Evolutionary conservation across 2,888 invertebrate species (phyloP), one percentile per base, ranked within the genome.

Genomic region (Hecatera dysodea): DNA sequence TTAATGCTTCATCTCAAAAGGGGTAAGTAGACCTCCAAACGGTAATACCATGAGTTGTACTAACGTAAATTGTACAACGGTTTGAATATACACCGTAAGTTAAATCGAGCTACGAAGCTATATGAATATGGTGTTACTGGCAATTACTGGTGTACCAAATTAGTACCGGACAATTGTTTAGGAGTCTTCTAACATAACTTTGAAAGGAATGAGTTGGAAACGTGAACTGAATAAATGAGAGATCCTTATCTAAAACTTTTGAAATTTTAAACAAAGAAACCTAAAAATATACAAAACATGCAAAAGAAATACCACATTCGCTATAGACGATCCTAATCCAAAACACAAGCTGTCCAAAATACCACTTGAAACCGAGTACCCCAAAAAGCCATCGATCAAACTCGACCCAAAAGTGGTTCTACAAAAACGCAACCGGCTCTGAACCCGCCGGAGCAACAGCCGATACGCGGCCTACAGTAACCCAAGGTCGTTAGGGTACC

Each of bases 401-500:
- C 83, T 85, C 87, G 83, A 86, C 87, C 88, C 89, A 87, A 88
- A 90, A 87, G 90, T 84, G 82, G 88, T 89, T 88, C 87, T 84
- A 92, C 91, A 93, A 93, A 93, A 93, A 91, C 90, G 90, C 90
- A 93, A 94, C 93, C 92, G 93, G 93, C 91, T 90, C 71, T 78
- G 75, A 84, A 75, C 86, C 85, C 80, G 81, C 73, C 87, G 88
- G 92, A 89, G 90, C 92, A 92, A 92, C 90, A 93, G 91, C 95
- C 95, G 93, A 91, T 89, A 89, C 90, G 92, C 91, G 95, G 95
- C 95, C 95, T 95, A 94, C 94, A 94, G 90, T 93, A 92, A 90
- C 92, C 93, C 95, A 95, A 95, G 95, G 95, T 93, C 95, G 95
- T 92, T 90, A 84, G 89, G 89, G 92, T 94, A 94, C 93, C 94